These are phyloP conservation scores for Notolepis coatsorum DNA, from an alignment of 2,797 vertebrate genomes.

Conservation along the genomic window DNA sequence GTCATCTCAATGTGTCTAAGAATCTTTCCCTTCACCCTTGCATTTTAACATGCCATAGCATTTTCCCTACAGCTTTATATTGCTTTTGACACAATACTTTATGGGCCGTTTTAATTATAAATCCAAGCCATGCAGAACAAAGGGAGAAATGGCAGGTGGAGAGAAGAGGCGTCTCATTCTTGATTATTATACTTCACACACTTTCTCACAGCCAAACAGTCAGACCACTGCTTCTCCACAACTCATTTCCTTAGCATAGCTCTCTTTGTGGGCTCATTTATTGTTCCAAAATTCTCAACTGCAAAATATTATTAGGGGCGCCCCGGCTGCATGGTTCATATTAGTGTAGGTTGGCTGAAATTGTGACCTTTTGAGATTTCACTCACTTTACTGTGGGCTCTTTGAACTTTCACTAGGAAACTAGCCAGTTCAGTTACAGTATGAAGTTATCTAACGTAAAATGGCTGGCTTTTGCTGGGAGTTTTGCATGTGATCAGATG, in stretches of 20 bases:
- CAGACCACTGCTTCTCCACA: constrained; percentile 18
- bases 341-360: constrained; percentile 25
- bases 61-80: constrained; percentile 41
- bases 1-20: constrained; percentile 11
- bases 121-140: constrained; percentile 52
- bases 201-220: constrained; percentile 13
- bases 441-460: no score
- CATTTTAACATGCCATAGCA: constrained; percentile 33
- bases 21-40: constrained; percentile 10
- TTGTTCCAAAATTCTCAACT: constrained; percentile 40
- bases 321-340: constrained; percentile 30
- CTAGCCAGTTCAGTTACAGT: no score
- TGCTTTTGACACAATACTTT: constrained; percentile 47
- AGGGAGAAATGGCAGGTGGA: not conserved
- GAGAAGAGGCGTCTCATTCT: constrained; percentile 16
- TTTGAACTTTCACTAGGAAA: constrained; percentile 23
- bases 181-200: constrained; percentile 17
- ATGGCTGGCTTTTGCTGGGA: no score
- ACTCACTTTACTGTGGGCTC: not conserved
- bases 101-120: constrained; percentile 52
- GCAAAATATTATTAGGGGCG: constrained; percentile 25
- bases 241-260: constrained; percentile 46
- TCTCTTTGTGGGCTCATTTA: constrained; percentile 37
- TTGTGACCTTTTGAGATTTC: constrained; percentile 20
- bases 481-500: not conserved